Percentiles rank a stretch among this genome's conserved stretches.
Conservation (phyloP, 1,140 invertebrate genomes). For the Hetaerina americana region DNA sequence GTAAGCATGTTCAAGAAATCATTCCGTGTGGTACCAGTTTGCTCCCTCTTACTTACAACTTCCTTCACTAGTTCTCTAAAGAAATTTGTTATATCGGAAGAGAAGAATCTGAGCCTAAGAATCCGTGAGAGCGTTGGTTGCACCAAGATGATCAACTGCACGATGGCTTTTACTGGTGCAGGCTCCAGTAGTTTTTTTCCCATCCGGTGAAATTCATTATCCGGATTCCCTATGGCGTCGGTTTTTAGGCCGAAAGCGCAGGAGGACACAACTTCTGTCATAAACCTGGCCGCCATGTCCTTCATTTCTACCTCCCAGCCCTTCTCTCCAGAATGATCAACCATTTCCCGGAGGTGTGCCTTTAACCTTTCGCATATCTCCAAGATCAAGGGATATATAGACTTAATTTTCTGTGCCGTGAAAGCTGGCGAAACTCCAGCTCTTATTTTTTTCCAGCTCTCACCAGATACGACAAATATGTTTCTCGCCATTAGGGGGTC, state of each 20-base stretch:
- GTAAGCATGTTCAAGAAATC: conserved; percentile 41
- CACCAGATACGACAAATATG: conserved; percentile 23
- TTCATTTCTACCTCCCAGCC: conserved; percentile 18
- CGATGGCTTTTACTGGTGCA: conserved; percentile 14
- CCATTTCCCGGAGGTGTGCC: conserved; percentile 23
- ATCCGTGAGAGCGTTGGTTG: background rate
- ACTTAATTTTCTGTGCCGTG: conserved; percentile 36
- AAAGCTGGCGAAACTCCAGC: conserved; percentile 37
- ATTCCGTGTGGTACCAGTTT: conserved; percentile 31
- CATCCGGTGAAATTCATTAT: conserved; percentile 22
- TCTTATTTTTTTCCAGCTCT: conserved; percentile 32
- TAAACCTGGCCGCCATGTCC: conserved; percentile 22
- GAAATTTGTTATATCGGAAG: conserved; percentile 18
- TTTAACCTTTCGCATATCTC: conserved; percentile 28
- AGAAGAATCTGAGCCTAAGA: conserved; percentile 18
- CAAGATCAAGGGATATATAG: conserved; percentile 37
- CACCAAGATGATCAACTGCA: background rate
- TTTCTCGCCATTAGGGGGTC: conserved; percentile 16
- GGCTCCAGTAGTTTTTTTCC: conserved; percentile 22
- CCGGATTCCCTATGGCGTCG: background rate
- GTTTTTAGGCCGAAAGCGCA: conserved; percentile 26
- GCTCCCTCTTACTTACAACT: conserved; percentile 33
- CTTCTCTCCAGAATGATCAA: conserved; percentile 12
- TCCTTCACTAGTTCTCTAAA: conserved; percentile 28
- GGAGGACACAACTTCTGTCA: conserved; percentile 23